Evolutionary conservation across 64 coral and sea anemone species (phyloP), one percentile per base, ranked within the genome.

Genomic region (Pachyseris speciosa): DNA sequence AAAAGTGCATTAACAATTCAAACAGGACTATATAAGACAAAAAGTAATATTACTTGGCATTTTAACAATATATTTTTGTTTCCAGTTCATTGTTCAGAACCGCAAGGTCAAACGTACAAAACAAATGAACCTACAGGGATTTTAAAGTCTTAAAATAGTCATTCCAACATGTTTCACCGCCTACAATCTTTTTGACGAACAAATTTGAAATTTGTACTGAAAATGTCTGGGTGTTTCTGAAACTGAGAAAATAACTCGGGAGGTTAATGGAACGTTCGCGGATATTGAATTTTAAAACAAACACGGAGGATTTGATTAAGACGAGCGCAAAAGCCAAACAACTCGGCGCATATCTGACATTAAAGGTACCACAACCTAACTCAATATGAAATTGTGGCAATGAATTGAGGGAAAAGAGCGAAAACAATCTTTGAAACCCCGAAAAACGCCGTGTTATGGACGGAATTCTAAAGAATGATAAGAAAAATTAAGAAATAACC

Each of bases 201-300:
- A 5, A 63, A 11, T 33, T 61, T 37, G 17, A 60, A 17, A 31
- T 24, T 38, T 26, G 37, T 12, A 24, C 6, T 25, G 53, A 63
- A 60, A 61, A 61, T n/a, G 20, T 38, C 15, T 30, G 47, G 15
- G 5, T 41, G 19, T 4, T 33, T 10, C 33, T 36, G 2, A 37
- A 27, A 3, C 26, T 63, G 15, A 13, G 32, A 37, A 80, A 80
- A 50, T 12, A 22, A 1, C 8, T 4, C 20, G 1, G 10, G 7
- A 2, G 19, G 16, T 60, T 53, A 81, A 53, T 60, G 33, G 48
- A 61, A 81, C 13, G 10, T 0, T 38, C 37, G n/a, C 77, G 77
- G 77, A 81, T 41, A 81, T 81, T 81, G 33, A 60, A 20, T 27
- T 41, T 9, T 7, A 25, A 81, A 81, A 81, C 53, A 81, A 81